phyloP scores from a whole-genome alignment of 2,797 vertebrate genomes.

The Dromococcyx pavoninus region DNA sequence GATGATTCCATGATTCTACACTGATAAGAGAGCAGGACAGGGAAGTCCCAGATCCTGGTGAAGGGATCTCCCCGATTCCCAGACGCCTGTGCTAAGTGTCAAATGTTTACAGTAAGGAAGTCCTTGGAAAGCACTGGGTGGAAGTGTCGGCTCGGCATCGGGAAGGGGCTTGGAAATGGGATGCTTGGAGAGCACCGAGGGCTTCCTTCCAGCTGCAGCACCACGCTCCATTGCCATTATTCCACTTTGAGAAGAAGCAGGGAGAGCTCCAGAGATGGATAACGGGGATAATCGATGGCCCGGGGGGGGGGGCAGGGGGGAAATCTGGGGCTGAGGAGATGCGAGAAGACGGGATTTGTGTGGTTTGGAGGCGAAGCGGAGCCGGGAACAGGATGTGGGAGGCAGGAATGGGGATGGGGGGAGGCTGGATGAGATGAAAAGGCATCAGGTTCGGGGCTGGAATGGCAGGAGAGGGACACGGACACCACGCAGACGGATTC shows the following conservation, averaged over 20 bases:
- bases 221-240: neutral
- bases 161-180: no score
- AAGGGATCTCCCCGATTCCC: neutral
- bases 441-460: neutral
- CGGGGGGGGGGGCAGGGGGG: no score
- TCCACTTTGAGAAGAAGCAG: neutral
- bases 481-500: neutral
- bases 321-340: neutral
- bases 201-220: neutral
- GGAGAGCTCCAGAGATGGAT: neutral
- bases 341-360: neutral
- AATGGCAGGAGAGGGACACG: neutral
- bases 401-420: no score
- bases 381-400: neutral
- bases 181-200: neutral
- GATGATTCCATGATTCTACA: rapidly evolving
- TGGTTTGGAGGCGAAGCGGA: neutral
- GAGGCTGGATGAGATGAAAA: neutral
- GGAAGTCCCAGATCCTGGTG: neutral
- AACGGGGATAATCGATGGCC: neutral
- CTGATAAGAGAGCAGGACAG: rapidly evolving
- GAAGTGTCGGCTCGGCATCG: rapidly evolving
- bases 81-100: rapidly evolving
- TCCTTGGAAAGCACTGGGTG: neutral
- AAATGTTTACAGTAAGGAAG: no score